phyloP scores from a whole-genome alignment of 2,888 invertebrate genomes.

The Ryuthela nishihirai region DNA sequence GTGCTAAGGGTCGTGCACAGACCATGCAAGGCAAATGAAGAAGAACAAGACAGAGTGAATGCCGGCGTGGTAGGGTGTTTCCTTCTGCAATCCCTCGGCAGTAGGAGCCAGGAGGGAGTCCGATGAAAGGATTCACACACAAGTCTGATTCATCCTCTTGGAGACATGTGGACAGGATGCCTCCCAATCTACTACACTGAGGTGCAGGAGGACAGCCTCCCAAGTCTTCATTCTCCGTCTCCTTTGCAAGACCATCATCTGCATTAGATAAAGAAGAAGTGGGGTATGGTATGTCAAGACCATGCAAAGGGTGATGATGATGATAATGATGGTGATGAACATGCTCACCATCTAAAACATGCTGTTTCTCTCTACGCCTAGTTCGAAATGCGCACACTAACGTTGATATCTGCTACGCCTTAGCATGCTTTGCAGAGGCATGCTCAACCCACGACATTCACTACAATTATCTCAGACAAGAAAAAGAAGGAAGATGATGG shows the following conservation, averaged over 20 bases:
- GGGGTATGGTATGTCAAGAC: neutral
- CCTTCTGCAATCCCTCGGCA: conserved; percentile 18
- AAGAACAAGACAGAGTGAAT: conserved; percentile 34
- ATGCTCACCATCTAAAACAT: too few relatives aligned
- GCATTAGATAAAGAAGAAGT: conserved; percentile 17
- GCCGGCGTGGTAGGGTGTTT: conserved; percentile 13
- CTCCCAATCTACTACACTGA: conserved; percentile 12
- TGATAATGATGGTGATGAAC: too few relatives aligned
- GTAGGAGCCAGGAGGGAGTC: conserved; percentile 26
- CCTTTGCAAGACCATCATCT: too few relatives aligned
- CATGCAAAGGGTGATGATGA: conserved; percentile 1
- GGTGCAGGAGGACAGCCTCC: too few relatives aligned
- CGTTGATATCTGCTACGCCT: too few relatives aligned
- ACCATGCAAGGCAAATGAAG: conserved; percentile 37
- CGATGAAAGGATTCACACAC: conserved; percentile 22
- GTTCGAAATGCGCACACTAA: too few relatives aligned
- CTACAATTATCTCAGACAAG: too few relatives aligned
- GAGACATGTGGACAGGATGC: neutral
- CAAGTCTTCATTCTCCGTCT: too few relatives aligned
- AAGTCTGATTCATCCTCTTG: conserved; percentile 9
- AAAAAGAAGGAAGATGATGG: too few relatives aligned
- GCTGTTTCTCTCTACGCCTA: too few relatives aligned
- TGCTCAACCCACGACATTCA: too few relatives aligned
- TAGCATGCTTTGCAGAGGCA: too few relatives aligned
- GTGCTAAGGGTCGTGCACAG: conserved; percentile 35